phyloP scores from a whole-genome alignment of 2,797 vertebrate genomes.

The Pangasius krempfi region DNA sequence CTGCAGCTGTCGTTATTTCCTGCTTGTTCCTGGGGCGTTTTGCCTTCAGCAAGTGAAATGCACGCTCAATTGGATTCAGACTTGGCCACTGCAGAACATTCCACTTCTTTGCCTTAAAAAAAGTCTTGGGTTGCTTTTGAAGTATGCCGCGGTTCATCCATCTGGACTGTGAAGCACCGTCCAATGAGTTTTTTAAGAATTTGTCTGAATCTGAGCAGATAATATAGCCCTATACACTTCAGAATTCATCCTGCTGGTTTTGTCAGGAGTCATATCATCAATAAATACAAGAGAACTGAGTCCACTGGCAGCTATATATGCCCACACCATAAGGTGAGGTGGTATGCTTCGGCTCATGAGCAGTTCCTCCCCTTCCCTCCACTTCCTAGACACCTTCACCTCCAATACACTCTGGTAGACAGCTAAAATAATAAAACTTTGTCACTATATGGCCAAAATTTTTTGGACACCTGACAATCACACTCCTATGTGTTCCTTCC shows the following conservation, averaged over 20 bases:
- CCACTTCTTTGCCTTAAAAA: not conserved
- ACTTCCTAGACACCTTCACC: not conserved
- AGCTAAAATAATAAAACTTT: not conserved
- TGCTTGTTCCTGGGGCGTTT: not conserved
- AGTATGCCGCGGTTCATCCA: not conserved
- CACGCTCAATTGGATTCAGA: conserved; percentile 68
- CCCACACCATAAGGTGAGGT: not conserved
- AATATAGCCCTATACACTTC: not conserved
- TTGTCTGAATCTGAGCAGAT: not conserved
- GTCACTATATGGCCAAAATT: not conserved
- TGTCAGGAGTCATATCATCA: not conserved
- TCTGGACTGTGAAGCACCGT: not conserved
- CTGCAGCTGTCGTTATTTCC: conserved; percentile 79
- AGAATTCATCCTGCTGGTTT: conserved; percentile 2
- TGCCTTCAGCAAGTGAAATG: conserved; percentile 62
- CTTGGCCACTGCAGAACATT: not conserved
- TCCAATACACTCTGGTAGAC: not conserved
- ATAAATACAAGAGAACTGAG: not conserved
- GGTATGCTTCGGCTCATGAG: not conserved
- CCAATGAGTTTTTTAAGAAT: not conserved
- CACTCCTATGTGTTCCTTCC: not conserved
- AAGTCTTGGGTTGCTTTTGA: not conserved
- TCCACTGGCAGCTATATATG: not conserved
- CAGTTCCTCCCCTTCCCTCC: not conserved
- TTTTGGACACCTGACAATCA: not conserved